Conservation (phyloP, 2,888 invertebrate genomes). For the Stenodera caucasica region DNA sequence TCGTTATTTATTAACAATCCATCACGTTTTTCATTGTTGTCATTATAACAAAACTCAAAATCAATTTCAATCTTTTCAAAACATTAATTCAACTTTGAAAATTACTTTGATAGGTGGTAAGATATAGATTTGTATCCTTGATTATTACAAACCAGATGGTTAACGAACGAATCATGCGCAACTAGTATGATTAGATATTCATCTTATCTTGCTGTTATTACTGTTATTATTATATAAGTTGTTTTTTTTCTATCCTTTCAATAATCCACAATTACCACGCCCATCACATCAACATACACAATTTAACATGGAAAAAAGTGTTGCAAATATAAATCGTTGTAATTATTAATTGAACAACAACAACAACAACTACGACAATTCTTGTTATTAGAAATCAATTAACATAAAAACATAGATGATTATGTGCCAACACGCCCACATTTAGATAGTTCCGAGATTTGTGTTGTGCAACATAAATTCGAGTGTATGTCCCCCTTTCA, state of each 20-base stretch:
- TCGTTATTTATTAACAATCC: neutral
- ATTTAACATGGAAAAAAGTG: neutral
- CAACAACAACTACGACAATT: too few relatives aligned
- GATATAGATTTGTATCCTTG: neutral
- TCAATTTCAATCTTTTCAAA: slow-evolving; percentile 1
- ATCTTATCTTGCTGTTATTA: neutral
- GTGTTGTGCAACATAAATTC: too few relatives aligned
- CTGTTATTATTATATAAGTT: neutral
- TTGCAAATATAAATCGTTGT: neutral
- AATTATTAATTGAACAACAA: too few relatives aligned
- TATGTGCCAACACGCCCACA: too few relatives aligned
- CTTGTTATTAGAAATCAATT: too few relatives aligned
- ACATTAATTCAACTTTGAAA: slow-evolving; percentile 1
- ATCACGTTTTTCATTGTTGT: slow-evolving; percentile 4
- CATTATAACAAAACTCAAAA: neutral
- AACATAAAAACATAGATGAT: too few relatives aligned
- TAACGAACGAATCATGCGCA: slow-evolving; percentile 4
- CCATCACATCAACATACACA: neutral
- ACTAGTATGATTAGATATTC: slow-evolving; percentile 5
- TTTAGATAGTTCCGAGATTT: too few relatives aligned
- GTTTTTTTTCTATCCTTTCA: neutral
- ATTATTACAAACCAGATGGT: slow-evolving; percentile 3
- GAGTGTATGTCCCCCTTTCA: too few relatives aligned
- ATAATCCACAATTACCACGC: slow-evolving; percentile 4
- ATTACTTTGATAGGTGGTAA: slow-evolving; percentile 2